Evolutionary conservation across 2,888 invertebrate species (phyloP).

Genomic region (Acanthosoma haemorrhoidale): DNA sequence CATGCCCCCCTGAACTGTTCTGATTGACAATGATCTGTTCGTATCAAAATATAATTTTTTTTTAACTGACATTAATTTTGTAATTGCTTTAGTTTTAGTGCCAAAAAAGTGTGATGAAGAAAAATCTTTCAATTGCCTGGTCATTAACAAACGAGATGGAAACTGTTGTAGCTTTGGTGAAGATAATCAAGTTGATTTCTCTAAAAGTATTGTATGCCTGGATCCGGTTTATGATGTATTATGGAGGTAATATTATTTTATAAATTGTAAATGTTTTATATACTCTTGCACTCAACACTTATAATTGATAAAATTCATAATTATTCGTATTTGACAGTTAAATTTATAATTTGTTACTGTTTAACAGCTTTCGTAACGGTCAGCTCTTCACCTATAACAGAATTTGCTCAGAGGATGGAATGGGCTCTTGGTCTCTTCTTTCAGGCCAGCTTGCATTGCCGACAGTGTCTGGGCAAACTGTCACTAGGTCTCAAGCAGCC

Average conservation of each 20-base stretch:
- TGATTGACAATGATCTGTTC: too few relatives aligned
- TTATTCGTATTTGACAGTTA: background rate
- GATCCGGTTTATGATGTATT: conserved; percentile 90
- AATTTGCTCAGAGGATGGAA: conserved; percentile 65
- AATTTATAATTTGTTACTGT: background rate
- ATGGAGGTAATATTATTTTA: conserved; percentile 65
- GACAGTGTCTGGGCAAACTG: conserved; percentile 59
- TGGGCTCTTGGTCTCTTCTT: conserved; percentile 35
- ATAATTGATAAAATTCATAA: too few relatives aligned
- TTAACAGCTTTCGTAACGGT: conserved; percentile 17
- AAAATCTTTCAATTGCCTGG: conserved; percentile 72
- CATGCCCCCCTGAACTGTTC: too few relatives aligned
- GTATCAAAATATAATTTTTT: too few relatives aligned
- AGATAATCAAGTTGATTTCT: conserved; percentile 75
- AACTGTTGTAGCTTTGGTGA: conserved; percentile 79
- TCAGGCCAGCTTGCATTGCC: conserved; percentile 69
- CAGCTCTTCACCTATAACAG: conserved; percentile 72
- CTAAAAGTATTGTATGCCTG: conserved; percentile 68
- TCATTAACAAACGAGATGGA: conserved; percentile 84
- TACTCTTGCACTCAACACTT: background rate
- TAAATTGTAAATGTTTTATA: background rate
- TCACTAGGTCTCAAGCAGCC: conserved; percentile 83
- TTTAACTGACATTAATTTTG: background rate
- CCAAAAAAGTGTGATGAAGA: conserved; percentile 74
- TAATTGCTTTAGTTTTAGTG: conserved; percentile 59